Percentiles rank a stretch among this genome's conserved stretches.
phyloP scores from a whole-genome alignment of 1,140 invertebrate species.

The Cydia fagiglandana region DNA sequence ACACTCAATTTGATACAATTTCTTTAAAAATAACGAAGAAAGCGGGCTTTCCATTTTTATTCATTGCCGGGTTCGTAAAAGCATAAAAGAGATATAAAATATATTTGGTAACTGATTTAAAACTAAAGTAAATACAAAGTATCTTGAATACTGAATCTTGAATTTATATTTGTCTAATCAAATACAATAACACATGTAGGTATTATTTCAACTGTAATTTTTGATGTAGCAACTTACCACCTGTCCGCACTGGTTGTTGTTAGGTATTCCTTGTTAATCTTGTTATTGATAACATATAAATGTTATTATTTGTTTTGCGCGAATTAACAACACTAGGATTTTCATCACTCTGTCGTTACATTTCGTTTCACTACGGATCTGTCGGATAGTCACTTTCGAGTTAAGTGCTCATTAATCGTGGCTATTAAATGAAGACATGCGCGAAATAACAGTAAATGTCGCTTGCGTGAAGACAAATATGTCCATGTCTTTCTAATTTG shows the following conservation, averaged over 20 bases:
- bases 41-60: conserved; percentile 20
- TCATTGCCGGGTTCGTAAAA: not conserved
- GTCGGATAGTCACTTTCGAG: conserved; percentile 17
- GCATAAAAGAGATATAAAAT: not conserved
- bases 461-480: conserved; percentile 1
- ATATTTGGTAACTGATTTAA: not conserved
- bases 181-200: no score
- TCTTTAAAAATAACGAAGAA: conserved; percentile 23
- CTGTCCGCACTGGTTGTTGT: no score
- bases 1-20: conserved; percentile 29
- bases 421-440: conserved; percentile 24
- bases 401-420: conserved; percentile 23
- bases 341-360: not conserved
- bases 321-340: not conserved
- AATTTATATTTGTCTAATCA: no score
- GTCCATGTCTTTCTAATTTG: conserved; percentile 12
- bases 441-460: conserved; percentile 6
- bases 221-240: no score
- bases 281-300: no score
- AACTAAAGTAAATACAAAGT: not conserved
- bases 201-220: no score
- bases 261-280: no score
- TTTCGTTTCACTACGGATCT: not conserved
- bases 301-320: no score
- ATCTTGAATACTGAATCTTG: no score